A percentile compares a stretch with the other conserved stretches of the same genome.
Conservation (phyloP, 2,888 invertebrate genomes). For the Protonemura montana region DNA sequence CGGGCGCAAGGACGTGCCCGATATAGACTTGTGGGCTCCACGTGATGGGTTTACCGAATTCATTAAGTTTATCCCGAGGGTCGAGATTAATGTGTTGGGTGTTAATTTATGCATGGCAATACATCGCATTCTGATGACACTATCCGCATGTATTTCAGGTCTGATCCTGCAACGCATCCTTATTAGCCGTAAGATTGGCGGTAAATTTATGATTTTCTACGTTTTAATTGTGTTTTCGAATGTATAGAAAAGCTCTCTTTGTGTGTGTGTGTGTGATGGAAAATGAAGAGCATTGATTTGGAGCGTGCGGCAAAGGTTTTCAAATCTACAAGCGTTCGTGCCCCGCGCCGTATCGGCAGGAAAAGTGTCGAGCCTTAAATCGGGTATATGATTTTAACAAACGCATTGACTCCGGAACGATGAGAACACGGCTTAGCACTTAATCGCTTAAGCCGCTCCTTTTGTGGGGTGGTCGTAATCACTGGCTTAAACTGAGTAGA, state of each 20-base stretch:
- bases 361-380: background rate
- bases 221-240: too few relatives aligned
- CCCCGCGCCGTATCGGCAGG: background rate
- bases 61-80: background rate
- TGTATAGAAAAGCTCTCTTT: too few relatives aligned
- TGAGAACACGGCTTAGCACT: conserved; percentile 17
- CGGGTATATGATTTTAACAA: background rate
- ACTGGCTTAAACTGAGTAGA: background rate
- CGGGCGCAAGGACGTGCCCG: background rate
- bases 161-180: too few relatives aligned
- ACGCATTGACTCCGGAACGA: background rate
- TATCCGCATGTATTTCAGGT: too few relatives aligned
- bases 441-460: background rate
- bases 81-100: background rate
- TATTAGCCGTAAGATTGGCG: too few relatives aligned
- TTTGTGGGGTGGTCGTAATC: background rate
- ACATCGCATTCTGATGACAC: background rate
- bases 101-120: background rate
- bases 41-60: conserved; percentile 12
- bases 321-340: too few relatives aligned
- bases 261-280: too few relatives aligned
- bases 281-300: too few relatives aligned
- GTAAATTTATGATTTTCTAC: too few relatives aligned
- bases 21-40: background rate
- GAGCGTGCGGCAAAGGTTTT: too few relatives aligned